Evolutionary conservation across 1,140 invertebrate genomes (phyloP).

Genomic region (Nixonia krombeini): DNA sequence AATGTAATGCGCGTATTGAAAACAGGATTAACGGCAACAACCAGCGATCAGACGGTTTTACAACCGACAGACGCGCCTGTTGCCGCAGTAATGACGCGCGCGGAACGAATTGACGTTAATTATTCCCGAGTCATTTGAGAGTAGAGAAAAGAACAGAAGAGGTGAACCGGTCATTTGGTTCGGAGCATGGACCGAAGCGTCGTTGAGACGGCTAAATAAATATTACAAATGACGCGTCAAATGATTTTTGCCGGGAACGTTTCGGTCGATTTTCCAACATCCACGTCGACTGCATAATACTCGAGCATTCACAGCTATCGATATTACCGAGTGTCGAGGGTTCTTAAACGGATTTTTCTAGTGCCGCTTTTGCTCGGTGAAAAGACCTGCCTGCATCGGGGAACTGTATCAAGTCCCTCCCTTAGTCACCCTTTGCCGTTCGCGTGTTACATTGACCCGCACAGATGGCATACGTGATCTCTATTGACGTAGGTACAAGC

Average conservation of each 20-base stretch:
- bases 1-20: too few species aligned
- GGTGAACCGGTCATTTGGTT: too few species aligned
- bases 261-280: background rate
- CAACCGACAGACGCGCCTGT: too few species aligned
- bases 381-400: background rate
- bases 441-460: conserved; percentile 6
- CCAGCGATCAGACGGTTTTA: too few species aligned
- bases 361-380: background rate
- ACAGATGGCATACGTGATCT: conserved; percentile 2
- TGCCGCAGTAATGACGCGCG: too few species aligned
- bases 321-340: background rate
- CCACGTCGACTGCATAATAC: background rate
- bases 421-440: background rate
- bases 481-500: conserved; percentile 1
- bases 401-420: conserved; percentile 1
- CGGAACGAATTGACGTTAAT: too few species aligned
- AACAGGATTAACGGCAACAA: too few species aligned
- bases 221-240: too few species aligned
- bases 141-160: too few species aligned
- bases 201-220: too few species aligned
- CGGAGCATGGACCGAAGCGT: too few species aligned
- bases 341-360: conserved; percentile 2
- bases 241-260: background rate
- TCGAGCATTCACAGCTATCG: background rate
- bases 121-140: too few species aligned